These are phyloP conservation scores for Neodon shergylaensis DNA, from an alignment of 2,113 vertebrate genomes.

Conservation along the genomic window DNA sequence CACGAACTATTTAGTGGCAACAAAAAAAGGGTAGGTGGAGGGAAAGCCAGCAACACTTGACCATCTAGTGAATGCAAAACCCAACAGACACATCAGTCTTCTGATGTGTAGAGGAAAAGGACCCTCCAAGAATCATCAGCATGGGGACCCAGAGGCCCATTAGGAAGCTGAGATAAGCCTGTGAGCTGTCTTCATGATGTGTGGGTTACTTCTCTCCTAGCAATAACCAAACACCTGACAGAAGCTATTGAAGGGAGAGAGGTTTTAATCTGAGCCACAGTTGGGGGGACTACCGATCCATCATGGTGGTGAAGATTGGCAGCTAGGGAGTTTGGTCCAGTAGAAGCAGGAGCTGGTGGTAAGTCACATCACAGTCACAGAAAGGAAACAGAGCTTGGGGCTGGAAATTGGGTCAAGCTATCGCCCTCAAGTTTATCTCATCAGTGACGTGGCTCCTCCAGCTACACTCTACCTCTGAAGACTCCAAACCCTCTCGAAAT, in stretches of 20 bases:
- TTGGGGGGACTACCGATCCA: neutral
- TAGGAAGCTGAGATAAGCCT: accelerated
- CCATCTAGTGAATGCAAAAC: neutral
- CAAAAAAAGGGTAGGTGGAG: neutral
- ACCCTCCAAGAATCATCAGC: neutral
- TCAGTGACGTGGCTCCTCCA: neutral
- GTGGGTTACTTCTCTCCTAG: neutral
- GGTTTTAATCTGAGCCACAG: too few species aligned
- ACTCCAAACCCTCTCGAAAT: neutral
- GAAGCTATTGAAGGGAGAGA: neutral
- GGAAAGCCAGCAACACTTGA: neutral
- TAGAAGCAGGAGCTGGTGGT: neutral
- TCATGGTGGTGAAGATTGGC: neutral
- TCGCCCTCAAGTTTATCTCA: neutral
- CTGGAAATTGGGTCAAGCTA: neutral
- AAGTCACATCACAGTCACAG: neutral
- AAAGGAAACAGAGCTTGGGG: neutral
- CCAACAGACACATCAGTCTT: too few species aligned
- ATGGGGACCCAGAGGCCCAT: neutral
- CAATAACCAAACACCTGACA: neutral
- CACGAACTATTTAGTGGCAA: neutral
- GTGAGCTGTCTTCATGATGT: neutral
- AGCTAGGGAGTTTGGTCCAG: neutral
- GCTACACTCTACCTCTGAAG: neutral
- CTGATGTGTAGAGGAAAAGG: neutral